These are phyloP conservation scores for Myiopsitta monachus DNA, from an alignment of 2,113 vertebrate species.

Conservation along the genomic window DNA sequence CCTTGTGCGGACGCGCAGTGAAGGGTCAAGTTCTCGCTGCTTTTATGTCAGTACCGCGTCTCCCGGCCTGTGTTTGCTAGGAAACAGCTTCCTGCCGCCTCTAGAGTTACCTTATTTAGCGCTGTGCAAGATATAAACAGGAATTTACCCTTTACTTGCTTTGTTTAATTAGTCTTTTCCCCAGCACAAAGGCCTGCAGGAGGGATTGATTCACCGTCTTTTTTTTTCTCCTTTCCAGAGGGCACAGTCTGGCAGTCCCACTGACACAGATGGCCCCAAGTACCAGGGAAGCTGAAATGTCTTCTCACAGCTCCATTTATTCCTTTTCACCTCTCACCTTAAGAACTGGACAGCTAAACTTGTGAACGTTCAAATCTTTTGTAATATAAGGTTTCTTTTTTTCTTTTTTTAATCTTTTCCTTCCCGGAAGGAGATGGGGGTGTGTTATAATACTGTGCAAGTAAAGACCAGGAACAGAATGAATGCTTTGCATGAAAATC, in stretches of 20 bases:
- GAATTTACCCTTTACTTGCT: not conserved
- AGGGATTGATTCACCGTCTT: too few species aligned
- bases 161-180: not conserved
- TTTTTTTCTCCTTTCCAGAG: not conserved
- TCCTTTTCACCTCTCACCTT: not conserved
- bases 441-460: not conserved
- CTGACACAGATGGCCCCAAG: not conserved
- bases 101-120: not conserved
- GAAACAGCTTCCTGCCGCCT: not conserved
- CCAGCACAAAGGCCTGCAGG: not conserved
- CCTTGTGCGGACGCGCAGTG: fast-evolving
- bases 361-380: not conserved
- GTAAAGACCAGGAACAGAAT: not conserved
- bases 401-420: fast-evolving
- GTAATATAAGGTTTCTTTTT: fast-evolving
- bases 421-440: fast-evolving
- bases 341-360: not conserved
- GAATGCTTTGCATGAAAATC: not conserved
- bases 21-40: fast-evolving
- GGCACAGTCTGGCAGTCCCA: not conserved
- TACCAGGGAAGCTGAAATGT: not conserved
- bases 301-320: not conserved
- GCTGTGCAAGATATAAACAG: not conserved
- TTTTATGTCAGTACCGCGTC: fast-evolving
- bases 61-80: not conserved